These are phyloP conservation scores for Crambe crambe DNA, from an alignment of 37 sponge, comb jelly and placozoan species.

Conservation along the genomic window DNA sequence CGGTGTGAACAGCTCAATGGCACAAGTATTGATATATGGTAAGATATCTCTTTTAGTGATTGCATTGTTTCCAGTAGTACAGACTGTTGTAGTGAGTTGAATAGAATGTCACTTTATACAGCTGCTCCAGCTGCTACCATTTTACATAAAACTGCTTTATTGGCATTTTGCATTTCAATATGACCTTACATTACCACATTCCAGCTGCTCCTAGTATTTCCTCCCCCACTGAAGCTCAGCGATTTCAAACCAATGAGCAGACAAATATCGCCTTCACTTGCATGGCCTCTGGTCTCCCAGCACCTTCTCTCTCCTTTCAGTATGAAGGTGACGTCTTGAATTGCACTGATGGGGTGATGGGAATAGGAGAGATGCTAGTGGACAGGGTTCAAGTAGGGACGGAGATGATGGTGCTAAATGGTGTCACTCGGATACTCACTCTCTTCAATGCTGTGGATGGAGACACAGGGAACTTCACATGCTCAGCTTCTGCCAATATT, in stretches of 20 bases:
- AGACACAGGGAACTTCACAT: constrained; percentile 47
- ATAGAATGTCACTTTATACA: background rate
- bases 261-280: constrained; percentile 45
- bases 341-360: background rate
- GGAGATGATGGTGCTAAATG: background rate
- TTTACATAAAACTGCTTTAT: too few relatives aligned
- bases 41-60: too few relatives aligned
- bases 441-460: constrained; percentile 12
- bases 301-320: constrained; percentile 54
- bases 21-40: constrained; percentile 16
- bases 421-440: constrained; percentile 39
- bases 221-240: background rate
- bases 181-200: background rate
- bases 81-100: too few relatives aligned
- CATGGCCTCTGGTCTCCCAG: constrained; percentile 59
- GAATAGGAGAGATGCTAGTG: background rate
- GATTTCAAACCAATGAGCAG: constrained; percentile 20
- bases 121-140: background rate
- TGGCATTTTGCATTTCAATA: too few relatives aligned
- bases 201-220: constrained; percentile 6
- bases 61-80: too few relatives aligned
- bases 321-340: background rate
- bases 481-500: constrained; percentile 30
- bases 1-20: background rate
- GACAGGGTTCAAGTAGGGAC: background rate